Evolutionary conservation across 2,797 vertebrate species (phyloP).

Genomic region (Mastacembelus armatus): DNA sequence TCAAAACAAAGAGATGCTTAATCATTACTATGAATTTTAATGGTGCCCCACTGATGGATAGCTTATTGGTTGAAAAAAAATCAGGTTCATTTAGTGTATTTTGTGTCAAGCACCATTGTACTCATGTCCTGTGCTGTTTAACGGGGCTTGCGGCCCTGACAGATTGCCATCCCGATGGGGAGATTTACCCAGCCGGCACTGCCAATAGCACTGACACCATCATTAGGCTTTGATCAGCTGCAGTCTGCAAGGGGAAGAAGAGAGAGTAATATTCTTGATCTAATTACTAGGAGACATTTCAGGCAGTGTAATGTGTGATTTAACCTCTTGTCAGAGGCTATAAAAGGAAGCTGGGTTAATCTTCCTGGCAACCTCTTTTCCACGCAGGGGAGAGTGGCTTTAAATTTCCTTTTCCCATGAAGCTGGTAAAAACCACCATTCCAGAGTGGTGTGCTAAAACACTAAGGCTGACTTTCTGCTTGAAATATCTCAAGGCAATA

Average conservation of each 20-base stretch:
- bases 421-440: conserved; percentile 60
- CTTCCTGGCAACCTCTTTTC: conserved; percentile 83
- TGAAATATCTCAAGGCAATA: conserved; percentile 71
- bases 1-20: conserved; percentile 64
- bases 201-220: conserved; percentile 80
- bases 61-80: conserved; percentile 68
- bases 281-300: conserved; percentile 86
- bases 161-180: conserved; percentile 80
- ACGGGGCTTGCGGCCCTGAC: conserved; percentile 72
- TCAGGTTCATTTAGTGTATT: conserved; percentile 73
- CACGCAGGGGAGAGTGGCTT: conserved; percentile 75
- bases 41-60: conserved; percentile 60
- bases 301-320: conserved; percentile 85
- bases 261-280: conserved; percentile 87
- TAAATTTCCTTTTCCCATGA: conserved; percentile 75
- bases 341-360: conserved; percentile 89
- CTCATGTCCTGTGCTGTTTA: conserved; percentile 75
- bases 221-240: conserved; percentile 85
- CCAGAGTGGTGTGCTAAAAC: conserved; percentile 53
- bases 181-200: conserved; percentile 77
- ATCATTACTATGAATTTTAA: conserved; percentile 56
- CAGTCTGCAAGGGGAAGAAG: conserved; percentile 72
- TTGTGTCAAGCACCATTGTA: conserved; percentile 74
- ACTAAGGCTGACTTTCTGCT: conserved; percentile 53
- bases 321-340: conserved; percentile 87